A percentile compares a stretch with the other conserved stretches of the same genome.
Evolutionary conservation across 2,888 invertebrate species (phyloP).

Genomic region (Dryobotodes eremita): DNA sequence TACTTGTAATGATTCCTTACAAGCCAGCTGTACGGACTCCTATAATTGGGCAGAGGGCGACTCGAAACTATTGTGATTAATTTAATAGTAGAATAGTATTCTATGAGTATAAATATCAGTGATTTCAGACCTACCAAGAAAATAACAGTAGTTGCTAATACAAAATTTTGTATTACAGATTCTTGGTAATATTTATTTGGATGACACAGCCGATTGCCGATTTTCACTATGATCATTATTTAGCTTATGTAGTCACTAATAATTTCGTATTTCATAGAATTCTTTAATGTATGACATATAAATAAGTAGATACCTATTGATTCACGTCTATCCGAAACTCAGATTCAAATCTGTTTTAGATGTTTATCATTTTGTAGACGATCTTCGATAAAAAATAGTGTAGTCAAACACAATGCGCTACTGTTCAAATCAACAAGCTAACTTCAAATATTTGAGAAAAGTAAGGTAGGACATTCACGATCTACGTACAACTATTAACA

Average conservation of each 20-base stretch:
- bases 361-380: neutral
- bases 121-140: conserved; percentile 21
- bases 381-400: neutral
- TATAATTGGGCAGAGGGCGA: conserved; percentile 54
- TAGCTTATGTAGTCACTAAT: neutral
- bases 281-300: neutral
- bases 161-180: conserved; percentile 7
- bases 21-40: conserved; percentile 56
- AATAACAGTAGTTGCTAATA: conserved; percentile 4
- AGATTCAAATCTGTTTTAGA: neutral
- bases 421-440: conserved; percentile 10
- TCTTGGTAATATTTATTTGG: conserved; percentile 29
- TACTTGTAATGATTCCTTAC: conserved; percentile 57
- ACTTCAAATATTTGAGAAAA: conserved; percentile 16
- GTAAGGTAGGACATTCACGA: too few relatives aligned
- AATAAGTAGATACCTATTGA: neutral
- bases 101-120: conserved; percentile 27
- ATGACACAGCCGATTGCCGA: conserved; percentile 18
- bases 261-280: neutral
- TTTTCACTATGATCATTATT: conserved; percentile 7
- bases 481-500: neutral
- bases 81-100: neutral
- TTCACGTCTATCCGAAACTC: neutral
- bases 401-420: neutral
- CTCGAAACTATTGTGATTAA: conserved; percentile 25